Base-by-base conservation (phyloP, 2,888 invertebrate genomes). In the Amphipyra tragopoginis region DNA sequence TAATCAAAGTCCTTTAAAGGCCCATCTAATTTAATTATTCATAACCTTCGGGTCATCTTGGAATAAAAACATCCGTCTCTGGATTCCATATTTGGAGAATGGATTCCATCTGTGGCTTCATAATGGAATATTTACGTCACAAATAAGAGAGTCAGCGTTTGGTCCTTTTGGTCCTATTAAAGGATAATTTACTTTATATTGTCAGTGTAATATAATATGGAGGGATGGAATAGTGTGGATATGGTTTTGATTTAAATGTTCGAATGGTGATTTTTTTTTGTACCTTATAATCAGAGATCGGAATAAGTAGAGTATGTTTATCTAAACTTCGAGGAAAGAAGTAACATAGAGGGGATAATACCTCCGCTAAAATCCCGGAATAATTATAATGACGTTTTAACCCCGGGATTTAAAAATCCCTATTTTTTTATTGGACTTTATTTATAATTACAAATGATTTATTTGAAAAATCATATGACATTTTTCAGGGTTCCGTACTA, bases 131-230 rank as follows among this genome's bases (percentile, higher is more conserved):
- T 63, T 58, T 64, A 67, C 62, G 63, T 65, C 64, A 64, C 79
- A 72, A 60, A 75, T 61, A 60, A 53, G 63, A 64, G 59, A 71
- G 72, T 60, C 66, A 76, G 57, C 54, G 71, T 60, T 65, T 70
- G 61, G 67, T 79, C 75, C 73, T 77, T 80, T 76, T 71, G 51
- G 66, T 69, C 63, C 65, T 79, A 80, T 81, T 83, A 80, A 85
- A 88, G 86, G 84, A 90, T 89, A 89, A 92, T 93, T 93, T 92
- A 89, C 86, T 87, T 87, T 80, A 86, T 88, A 92, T 90, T 93
- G 92, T 93, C 90, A 73, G 65, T 50, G 84, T 86, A 80, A 51
- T 60, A 44, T 55, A 38, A 42, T 60, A 65, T 29, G 7, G 36
- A 43, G 38, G 47, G 70, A 42, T 48, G 50, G 55, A 40, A 55